phyloP scores from a whole-genome alignment of 1,140 invertebrate genomes.

The Drosophila leontia region DNA sequence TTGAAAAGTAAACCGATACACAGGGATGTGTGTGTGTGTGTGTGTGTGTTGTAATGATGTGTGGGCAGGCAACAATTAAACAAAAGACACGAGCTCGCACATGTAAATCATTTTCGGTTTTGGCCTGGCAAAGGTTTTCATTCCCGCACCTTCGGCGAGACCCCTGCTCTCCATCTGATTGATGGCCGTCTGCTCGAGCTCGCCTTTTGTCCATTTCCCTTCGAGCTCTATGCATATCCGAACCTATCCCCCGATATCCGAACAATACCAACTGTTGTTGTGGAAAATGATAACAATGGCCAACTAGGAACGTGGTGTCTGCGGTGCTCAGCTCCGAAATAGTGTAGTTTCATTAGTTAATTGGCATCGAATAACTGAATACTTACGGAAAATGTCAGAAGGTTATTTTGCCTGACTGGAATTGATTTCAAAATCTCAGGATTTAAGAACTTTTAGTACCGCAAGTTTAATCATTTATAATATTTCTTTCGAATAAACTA shows the following conservation, averaged over 20 bases:
- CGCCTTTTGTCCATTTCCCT: constrained; percentile 50
- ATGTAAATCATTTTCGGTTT: constrained; percentile 75
- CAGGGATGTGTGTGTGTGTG: constrained; percentile 31
- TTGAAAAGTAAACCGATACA: constrained; percentile 59
- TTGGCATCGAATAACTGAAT: constrained; percentile 59
- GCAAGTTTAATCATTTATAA: not conserved
- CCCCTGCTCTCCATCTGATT: constrained; percentile 52
- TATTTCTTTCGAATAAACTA: not conserved
- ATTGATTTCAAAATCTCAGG: not conserved
- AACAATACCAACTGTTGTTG: constrained; percentile 59
- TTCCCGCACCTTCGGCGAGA: constrained; percentile 1
- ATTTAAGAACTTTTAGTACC: not conserved
- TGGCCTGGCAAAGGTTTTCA: constrained; percentile 54
- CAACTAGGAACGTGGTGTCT: constrained; percentile 14
- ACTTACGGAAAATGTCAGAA: constrained; percentile 5
- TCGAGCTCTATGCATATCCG: constrained; percentile 12
- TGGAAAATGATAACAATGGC: constrained; percentile 63
- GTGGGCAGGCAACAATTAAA: constrained; percentile 81
- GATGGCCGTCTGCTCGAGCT: constrained; percentile 58
- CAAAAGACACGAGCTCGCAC: constrained; percentile 77
- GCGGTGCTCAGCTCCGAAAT: constrained; percentile 14
- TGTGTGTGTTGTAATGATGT: constrained; percentile 56
- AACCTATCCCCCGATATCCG: constrained; percentile 20
- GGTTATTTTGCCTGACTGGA: not conserved
- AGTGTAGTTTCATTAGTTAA: constrained; percentile 71